phyloP scores from a whole-genome alignment of 2,113 vertebrate species.

The Hydrolagus affinis region DNA sequence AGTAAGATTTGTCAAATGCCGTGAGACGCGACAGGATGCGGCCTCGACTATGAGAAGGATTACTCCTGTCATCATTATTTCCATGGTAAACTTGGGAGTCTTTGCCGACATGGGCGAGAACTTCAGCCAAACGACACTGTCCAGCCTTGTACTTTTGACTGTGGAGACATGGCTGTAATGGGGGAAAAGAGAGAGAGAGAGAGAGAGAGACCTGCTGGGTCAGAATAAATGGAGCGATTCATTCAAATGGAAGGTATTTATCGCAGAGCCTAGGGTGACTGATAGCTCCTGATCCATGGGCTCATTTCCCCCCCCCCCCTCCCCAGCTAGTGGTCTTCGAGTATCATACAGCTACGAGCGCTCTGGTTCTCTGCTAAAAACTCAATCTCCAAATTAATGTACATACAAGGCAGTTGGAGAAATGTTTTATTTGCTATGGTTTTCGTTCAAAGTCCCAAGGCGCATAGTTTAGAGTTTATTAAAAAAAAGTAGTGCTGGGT shows the following conservation, averaged over 20 bases:
- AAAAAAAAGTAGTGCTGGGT: no score
- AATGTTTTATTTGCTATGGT: not conserved
- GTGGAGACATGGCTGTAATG: conserved; percentile 10
- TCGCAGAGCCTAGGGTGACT: not conserved
- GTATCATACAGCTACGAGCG: not conserved
- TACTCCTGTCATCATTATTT: no score
- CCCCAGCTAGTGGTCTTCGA: not conserved
- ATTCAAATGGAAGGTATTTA: not conserved
- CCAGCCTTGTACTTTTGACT: not conserved
- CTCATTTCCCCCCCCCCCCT: not conserved
- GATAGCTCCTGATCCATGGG: not conserved
- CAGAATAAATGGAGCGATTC: conserved; percentile 28
- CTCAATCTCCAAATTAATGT: not conserved
- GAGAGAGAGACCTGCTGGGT: conserved; percentile 21
- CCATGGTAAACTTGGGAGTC: not conserved
- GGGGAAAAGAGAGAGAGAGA: no score
- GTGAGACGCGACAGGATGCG: no score
- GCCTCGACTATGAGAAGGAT: no score
- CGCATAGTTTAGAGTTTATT: not conserved
- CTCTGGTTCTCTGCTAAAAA: not conserved
- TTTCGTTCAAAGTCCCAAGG: not conserved
- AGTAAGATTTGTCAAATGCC: no score
- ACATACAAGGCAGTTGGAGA: not conserved
- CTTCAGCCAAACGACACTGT: not conserved
- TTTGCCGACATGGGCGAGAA: not conserved